Evolutionary conservation across 2,113 vertebrate species (phyloP).

Genomic region (Sciurus niger): DNA sequence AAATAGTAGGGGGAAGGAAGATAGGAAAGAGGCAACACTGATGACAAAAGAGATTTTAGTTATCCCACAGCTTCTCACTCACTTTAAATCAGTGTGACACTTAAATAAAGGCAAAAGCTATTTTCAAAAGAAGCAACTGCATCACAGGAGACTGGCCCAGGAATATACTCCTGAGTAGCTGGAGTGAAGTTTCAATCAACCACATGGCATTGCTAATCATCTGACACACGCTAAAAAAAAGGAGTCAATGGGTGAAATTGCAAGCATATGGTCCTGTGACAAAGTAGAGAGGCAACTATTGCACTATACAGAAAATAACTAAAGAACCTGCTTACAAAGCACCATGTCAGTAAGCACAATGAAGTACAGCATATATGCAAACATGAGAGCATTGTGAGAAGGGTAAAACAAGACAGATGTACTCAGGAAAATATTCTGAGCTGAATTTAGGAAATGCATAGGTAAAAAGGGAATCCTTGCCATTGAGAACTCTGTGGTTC

Average conservation of each 20-base stretch:
- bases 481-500: accelerated
- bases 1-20: background rate
- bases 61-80: background rate
- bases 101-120: background rate
- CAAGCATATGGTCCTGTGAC: background rate
- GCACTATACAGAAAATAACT: background rate
- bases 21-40: background rate
- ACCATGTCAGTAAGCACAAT: background rate
- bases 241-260: background rate
- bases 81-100: conserved; percentile 15
- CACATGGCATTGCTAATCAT: background rate
- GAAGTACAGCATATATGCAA: background rate
- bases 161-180: conserved; percentile 13
- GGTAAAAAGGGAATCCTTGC: background rate
- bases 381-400: background rate
- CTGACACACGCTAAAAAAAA: background rate
- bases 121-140: conserved; percentile 13
- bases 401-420: background rate
- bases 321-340: conserved; percentile 14
- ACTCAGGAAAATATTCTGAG: background rate
- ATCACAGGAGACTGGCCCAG: background rate
- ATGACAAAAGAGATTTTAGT: background rate
- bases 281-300: conserved; percentile 28
- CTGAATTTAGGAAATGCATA: background rate
- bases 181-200: background rate